phyloP scores from a whole-genome alignment of 1,140 invertebrate species.

The Popillia japonica region DNA sequence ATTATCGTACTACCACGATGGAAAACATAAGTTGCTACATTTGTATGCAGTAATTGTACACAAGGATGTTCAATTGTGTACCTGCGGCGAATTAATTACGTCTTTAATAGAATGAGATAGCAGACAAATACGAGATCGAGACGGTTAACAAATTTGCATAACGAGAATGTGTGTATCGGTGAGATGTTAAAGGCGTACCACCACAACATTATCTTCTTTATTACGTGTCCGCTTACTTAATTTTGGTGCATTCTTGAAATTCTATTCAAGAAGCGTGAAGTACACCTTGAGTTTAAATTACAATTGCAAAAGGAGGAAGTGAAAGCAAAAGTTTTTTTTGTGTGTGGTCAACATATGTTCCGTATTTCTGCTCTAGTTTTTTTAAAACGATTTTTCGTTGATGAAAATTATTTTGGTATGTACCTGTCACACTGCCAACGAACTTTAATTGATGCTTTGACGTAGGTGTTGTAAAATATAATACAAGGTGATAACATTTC shows the following conservation, averaged over 20 bases:
- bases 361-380: neutral
- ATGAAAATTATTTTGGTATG: too few species aligned
- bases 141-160: slow-evolving; percentile 7
- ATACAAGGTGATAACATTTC: too few species aligned
- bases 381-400: too few species aligned
- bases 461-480: too few species aligned
- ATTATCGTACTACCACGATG: too few species aligned
- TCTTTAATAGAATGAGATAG: neutral
- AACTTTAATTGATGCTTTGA: too few species aligned
- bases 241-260: slow-evolving; percentile 14
- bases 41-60: neutral
- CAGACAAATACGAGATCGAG: neutral
- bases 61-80: neutral
- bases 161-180: neutral
- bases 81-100: slow-evolving; percentile 5
- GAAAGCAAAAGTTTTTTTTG: slow-evolving; percentile 3
- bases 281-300: neutral
- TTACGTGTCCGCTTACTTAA: slow-evolving; percentile 10
- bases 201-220: neutral
- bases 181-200: neutral
- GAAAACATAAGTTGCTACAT: too few species aligned
- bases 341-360: neutral
- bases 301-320: neutral
- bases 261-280: slow-evolving; percentile 3
- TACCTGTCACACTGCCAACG: too few species aligned